Evolutionary conservation across 2,113 vertebrate species (phyloP), one percentile per base, ranked within the genome.

Genomic region (Vicugna pacos): DNA sequence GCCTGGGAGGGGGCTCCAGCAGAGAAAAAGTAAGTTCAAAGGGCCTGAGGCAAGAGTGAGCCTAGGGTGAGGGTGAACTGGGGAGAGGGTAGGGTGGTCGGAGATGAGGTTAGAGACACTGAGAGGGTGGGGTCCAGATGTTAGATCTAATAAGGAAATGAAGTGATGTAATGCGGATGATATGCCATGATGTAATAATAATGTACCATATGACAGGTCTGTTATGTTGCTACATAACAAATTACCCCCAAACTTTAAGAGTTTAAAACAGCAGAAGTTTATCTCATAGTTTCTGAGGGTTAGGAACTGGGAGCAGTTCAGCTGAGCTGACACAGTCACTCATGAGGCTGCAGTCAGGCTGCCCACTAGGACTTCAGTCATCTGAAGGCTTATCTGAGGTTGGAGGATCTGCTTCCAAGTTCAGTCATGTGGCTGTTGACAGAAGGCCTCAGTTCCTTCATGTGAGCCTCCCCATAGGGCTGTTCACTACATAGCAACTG

Each of bases 21-120:
- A 84, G 92, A 95, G 30, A 80, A 92, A 92, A 96, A 79, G n/a
- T 28, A 84, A 93, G 64, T 80, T 84, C 30, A 73, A 90, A 80
- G 22, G 46, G n/a, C 26, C 6, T 58, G 50, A 77, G 46, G 60
- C 73, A 82, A n/a, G 15, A 62, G 8, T 62, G 38, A 70, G 62
- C 46, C 64, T 79, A 75, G 15, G 32, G 5, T 75, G 35, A 80
- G 10, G 32, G 5, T 84, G 83, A 81, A 17, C 32, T 28, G 20
- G 14, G 67, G 56, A 65, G 52, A 35, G 52, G n/a, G 46, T 32
- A 8, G n/a, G 26, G 26, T 46, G 30, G n/a, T 60, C 89, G 76
- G 46, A 76, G 52, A 42, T 11, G 48, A 91, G n/a, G 56, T 80
- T 84, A 65, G 72, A 91, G 50, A 88, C 42, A 50, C 12, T 85